Base-by-base conservation (phyloP, 2,888 invertebrate species). In the Syritta pipiens region DNA sequence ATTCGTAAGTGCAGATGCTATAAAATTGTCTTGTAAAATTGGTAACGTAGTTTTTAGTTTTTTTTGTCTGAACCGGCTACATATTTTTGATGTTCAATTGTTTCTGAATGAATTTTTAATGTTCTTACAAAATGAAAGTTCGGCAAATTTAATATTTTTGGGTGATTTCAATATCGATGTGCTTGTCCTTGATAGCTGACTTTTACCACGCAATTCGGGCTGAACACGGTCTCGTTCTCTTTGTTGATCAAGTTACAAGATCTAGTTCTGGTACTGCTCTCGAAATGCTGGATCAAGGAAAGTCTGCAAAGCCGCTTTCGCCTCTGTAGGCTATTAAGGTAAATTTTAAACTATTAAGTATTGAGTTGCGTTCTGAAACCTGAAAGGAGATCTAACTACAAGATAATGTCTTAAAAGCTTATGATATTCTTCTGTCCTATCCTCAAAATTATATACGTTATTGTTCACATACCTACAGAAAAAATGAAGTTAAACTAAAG, bases 41-140 rank as follows among this genome's bases (percentile, higher is more conserved):
- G 5, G 32, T 32, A 32, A n/a, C 4, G 1, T 9, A 32, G 32
- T 9, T 7, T 10, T 32, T n/a, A 32, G 10, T 10, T 32, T 32
- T 32, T 4, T 32, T 1, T 32, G 32, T n/a, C 32, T 32, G 10
- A 26, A 46, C 1, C 19, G 42, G 20, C 22, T 46, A 46, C 26
- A 46, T 30, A 2, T 4, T 24, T 53, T 14, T 26, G 10, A 37
- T 53, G 12, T 53, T 2, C 37, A 24, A 37, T 9, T 53, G 17
- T 53, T 55, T 26, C 32, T 44, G 59, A 37, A 37, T 24, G 48
- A 26, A 37, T 60, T 60, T 7, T 35, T 26, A 26, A 3, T 37
- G 22, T 26, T 48, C 10, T 35, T 60, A 26, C 35, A 5, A 3
- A 49, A n/a, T 19, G 49, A 40, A 48, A 17, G 22, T 22, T 2